Conservation (phyloP, 2,797 vertebrate species). For the Leptodon cayanensis region DNA sequence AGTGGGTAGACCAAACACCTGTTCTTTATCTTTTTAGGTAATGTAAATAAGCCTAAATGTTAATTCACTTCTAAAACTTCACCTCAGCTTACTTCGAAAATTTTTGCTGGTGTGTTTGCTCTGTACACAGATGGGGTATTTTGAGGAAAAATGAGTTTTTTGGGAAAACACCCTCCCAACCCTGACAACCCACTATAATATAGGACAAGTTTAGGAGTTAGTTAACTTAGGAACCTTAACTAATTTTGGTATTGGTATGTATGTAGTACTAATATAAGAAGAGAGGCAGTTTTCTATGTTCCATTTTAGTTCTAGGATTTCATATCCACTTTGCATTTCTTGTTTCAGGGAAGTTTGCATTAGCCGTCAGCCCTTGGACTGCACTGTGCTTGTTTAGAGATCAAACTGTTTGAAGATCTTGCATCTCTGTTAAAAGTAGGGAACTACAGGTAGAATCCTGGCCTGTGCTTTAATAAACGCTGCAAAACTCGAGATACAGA, state of each 20-base stretch:
- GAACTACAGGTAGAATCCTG: not conserved
- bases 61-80: conserved; percentile 6
- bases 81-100: not conserved
- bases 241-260: not conserved
- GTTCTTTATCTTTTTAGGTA: conserved; percentile 46
- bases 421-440: not conserved
- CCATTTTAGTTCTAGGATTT: not conserved
- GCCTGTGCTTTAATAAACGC: not conserved
- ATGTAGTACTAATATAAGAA: not conserved
- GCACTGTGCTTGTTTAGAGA: not conserved
- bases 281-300: not conserved
- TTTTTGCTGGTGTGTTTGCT: not conserved
- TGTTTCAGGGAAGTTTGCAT: not conserved
- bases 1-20: conserved; percentile 32
- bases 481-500: not conserved
- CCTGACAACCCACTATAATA: not conserved
- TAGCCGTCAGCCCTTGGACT: not conserved
- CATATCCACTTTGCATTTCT: not conserved
- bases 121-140: not conserved
- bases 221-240: not conserved
- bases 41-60: conserved; percentile 28
- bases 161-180: not conserved
- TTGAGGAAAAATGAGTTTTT: not conserved
- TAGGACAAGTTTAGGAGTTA: not conserved
- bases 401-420: not conserved